A percentile compares a stretch with the other conserved stretches of the same genome.
Conservation (phyloP, 1,140 invertebrate species). For the Drosophila tropicalis region DNA sequence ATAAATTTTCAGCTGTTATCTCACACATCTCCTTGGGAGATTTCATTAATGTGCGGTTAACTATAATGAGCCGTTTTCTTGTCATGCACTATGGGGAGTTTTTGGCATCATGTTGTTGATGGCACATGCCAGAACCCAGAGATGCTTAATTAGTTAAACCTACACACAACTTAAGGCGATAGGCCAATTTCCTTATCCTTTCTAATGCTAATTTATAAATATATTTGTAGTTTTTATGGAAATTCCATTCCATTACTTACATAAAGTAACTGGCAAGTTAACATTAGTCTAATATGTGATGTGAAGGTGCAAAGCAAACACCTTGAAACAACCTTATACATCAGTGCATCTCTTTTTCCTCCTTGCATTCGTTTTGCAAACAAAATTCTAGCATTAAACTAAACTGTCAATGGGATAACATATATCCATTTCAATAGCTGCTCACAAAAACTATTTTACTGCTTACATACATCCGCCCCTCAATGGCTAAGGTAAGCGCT, state of each 20-base stretch:
- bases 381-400: not conserved
- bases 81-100: constrained; percentile 33
- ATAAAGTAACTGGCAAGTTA: too few species aligned
- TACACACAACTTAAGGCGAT: not conserved
- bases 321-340: constrained; percentile 13
- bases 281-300: too few species aligned
- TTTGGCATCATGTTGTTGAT: constrained; percentile 25
- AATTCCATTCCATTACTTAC: too few species aligned
- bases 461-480: not conserved
- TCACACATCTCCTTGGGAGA: constrained; percentile 46
- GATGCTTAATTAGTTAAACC: constrained; percentile 8
- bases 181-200: not conserved
- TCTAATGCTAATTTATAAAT: too few species aligned
- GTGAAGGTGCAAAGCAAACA: not conserved
- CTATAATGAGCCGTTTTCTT: constrained; percentile 62
- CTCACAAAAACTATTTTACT: constrained; percentile 6
- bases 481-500: constrained; percentile 13
- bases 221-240: too few species aligned
- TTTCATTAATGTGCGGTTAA: constrained; percentile 78
- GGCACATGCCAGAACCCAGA: constrained; percentile 32
- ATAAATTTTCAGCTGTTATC: constrained; percentile 66
- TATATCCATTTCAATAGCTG: constrained; percentile 10
- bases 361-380: not conserved
- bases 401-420: constrained; percentile 14
- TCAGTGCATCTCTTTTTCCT: not conserved